These are phyloP conservation scores for Actenoides hombroni DNA, from an alignment of 2,113 vertebrate genomes.

Conservation along the genomic window DNA sequence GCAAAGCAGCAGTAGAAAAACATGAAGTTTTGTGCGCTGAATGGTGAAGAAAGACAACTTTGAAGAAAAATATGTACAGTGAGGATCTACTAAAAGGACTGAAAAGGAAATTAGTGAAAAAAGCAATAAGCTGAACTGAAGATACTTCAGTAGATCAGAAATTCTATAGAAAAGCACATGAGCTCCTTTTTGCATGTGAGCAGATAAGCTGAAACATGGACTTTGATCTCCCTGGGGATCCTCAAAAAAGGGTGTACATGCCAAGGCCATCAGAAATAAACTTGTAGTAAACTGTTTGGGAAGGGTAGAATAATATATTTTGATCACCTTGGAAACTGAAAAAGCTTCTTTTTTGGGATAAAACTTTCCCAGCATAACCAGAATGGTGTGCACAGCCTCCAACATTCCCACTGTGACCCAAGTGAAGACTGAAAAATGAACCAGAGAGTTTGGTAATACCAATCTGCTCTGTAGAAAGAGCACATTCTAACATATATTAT, in stretches of 20 bases:
- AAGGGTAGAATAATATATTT: background rate
- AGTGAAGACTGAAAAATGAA: background rate
- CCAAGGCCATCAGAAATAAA: background rate
- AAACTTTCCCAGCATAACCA: background rate
- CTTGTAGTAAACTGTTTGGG: background rate
- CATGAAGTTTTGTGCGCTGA: background rate
- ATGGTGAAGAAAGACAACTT: background rate
- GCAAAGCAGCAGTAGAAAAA: background rate
- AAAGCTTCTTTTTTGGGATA: background rate
- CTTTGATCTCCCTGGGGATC: background rate
- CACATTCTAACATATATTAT: background rate
- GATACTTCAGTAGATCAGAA: background rate
- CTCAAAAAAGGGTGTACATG: accelerated
- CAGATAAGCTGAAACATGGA: background rate
- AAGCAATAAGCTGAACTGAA: background rate
- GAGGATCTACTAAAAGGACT: background rate
- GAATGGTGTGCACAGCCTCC: background rate
- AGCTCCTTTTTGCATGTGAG: background rate
- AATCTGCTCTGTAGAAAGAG: background rate
- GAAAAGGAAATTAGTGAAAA: background rate
- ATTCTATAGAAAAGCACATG: background rate
- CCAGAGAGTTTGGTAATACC: background rate
- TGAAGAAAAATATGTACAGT: background rate
- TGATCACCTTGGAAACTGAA: background rate
- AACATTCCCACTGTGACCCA: background rate